Base-by-base conservation (phyloP, 2,113 vertebrate genomes). In the Oriolus oriolus region DNA sequence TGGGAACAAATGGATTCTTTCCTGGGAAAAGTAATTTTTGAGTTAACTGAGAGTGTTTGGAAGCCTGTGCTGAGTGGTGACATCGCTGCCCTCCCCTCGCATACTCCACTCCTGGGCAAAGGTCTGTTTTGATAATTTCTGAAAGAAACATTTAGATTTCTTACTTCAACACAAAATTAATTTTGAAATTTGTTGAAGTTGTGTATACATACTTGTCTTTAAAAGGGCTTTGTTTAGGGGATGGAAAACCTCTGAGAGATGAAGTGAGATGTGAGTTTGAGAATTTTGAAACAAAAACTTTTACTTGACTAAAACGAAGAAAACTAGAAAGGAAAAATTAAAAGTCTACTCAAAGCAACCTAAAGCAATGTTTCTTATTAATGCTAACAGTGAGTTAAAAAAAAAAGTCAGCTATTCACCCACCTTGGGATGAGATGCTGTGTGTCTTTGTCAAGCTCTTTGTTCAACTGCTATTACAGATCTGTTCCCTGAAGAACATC, bases 101-200 rank as follows among this genome's bases (percentile, higher is more conserved):
- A 39, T 0, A 1, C 59, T 70, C 52, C 31, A 6, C 9, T 89
- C 56, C 52, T 93, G 66, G 42, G 63, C 42, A 77, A 63, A 92
- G 52, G n/a, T 73, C 41, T 9, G 7, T 56, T 93, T 86, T 66
- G 63, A 81, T 84, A 76, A 92, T 77, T 88, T 80, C 9, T 13
- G 47, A 86, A 77, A 92, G 83, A 90, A 93, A 89, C 42, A 37
- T 86, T 92, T 71, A 77, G 71, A 84, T 89, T 89, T 86, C 63
- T 77, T 66, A 86, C 50, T 94, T 77, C 85, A 91, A 87, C 49
- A 57, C 56, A 45, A 85, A 90, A 85, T 91, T 82, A 68, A 91
- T 85, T 92, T 80, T 88, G 37, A 77, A 77, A 74, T 86, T 69
- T 54, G 53, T 61, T 76, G 28, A 77, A 88, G 37, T 39, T 80